Conservation (phyloP, 2,797 vertebrate species). For the Pygocentrus nattereri region DNA sequence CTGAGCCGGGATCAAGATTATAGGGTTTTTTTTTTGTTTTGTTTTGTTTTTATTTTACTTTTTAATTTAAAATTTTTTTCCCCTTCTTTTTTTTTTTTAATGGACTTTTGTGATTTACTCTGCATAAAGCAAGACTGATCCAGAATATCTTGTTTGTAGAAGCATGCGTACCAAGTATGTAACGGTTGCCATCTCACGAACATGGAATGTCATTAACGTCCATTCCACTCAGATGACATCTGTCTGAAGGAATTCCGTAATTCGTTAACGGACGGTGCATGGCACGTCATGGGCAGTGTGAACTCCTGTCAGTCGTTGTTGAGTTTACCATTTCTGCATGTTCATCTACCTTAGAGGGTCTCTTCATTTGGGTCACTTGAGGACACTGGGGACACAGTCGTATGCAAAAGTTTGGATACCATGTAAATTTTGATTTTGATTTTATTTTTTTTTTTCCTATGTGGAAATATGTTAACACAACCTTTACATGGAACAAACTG, state of each 20-base stretch:
- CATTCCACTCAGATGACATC: background rate
- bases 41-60: too few relatives aligned
- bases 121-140: background rate
- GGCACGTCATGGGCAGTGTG: background rate
- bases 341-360: background rate
- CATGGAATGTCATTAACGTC: constrained; percentile 7
- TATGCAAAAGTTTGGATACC: too few relatives aligned
- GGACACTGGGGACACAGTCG: background rate
- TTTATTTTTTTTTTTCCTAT: background rate
- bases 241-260: background rate
- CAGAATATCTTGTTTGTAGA: background rate
- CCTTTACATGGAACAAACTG: too few relatives aligned
- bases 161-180: background rate
- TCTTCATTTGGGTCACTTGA: background rate
- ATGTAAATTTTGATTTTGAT: background rate
- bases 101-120: background rate
- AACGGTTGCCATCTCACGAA: background rate
- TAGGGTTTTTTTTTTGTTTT: background rate
- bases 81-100: background rate
- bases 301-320: background rate
- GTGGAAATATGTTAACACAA: too few relatives aligned
- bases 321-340: constrained; percentile 10
- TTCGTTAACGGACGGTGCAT: background rate
- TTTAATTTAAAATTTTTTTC: too few relatives aligned
- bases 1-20: constrained; percentile 15